These are phyloP conservation scores for Trilocha varians DNA, from an alignment of 2,888 invertebrate genomes.

Conservation along the genomic window DNA sequence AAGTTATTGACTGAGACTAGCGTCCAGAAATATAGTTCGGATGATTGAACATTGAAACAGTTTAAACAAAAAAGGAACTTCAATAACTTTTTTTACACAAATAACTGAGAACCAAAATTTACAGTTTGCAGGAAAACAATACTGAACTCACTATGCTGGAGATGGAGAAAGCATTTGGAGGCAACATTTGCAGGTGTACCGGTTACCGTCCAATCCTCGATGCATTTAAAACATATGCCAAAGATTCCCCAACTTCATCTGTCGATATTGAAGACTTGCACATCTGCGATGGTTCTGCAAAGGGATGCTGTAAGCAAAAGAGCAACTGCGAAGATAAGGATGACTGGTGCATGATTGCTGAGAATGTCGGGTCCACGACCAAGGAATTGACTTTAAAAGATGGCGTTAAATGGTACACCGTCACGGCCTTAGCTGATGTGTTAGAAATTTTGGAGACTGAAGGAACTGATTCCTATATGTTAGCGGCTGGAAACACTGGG, in stretches of 20 bases:
- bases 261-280: slow-evolving; percentile 44
- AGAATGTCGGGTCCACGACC: slow-evolving; percentile 4
- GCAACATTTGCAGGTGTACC: slow-evolving; percentile 83
- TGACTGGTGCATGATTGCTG: slow-evolving; percentile 32
- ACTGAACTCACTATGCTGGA: slow-evolving; percentile 71
- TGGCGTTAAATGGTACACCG: slow-evolving; percentile 65
- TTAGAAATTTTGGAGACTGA: slow-evolving; percentile 57
- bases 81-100: too few relatives aligned
- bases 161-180: slow-evolving; percentile 79
- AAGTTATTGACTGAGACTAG: too few relatives aligned
- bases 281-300: slow-evolving; percentile 25
- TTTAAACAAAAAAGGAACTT: too few relatives aligned
- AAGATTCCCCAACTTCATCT: slow-evolving; percentile 43
- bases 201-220: slow-evolving; percentile 77
- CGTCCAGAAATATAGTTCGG: too few relatives aligned
- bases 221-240: slow-evolving; percentile 75
- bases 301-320: slow-evolving; percentile 16
- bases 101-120: too few relatives aligned
- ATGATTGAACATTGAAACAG: too few relatives aligned
- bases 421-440: slow-evolving; percentile 56
- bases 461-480: slow-evolving; percentile 63
- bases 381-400: slow-evolving; percentile 42
- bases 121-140: slow-evolving; percentile 45
- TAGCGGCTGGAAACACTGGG: slow-evolving; percentile 85
- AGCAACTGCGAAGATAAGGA: slow-evolving; percentile 13